Evolutionary conservation across 2,888 invertebrate genomes (phyloP), one percentile per base, ranked within the genome.

Genomic region (Acleris sparsana): DNA sequence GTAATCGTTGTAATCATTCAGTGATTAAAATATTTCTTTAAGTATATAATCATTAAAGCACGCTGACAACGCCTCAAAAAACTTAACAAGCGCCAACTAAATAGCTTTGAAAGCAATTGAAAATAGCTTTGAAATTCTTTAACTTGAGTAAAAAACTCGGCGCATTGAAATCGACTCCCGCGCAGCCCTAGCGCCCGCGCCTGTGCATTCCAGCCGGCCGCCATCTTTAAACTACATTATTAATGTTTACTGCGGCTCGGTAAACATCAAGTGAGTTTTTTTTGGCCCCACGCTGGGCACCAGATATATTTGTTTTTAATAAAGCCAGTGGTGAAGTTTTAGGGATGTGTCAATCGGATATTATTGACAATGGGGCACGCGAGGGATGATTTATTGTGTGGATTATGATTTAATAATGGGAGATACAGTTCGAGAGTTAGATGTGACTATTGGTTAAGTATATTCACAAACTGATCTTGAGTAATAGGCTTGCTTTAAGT

Each of bases 181-280:
- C 79, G 72, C 83, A 80, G 75, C 83, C 75, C 84, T 84, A 82
- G 75, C 76, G 83, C 90, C 75, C 39, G 39, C 39, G 39, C 39
- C 39, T 39, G 39, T 75, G 84, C 92, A 91, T 92, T 90, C 92
- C 91, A 75, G 71, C 63, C 73, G 73, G 79, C 82, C 84, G 92
- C 90, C 91, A 91, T 91, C 87, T 92, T 92, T 85, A 87, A 87
- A 88, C 85, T 90, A 88, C 89, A 91, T 91, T 89, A 91, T 90
- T 89, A 90, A 90, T 89, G 90, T 88, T 83, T 80, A 83, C 87
- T 79, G 77, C 74, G 75, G 82, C 81, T 80, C 84, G 80, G 83
- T 85, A 81, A 84, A 84, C 87, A 78, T 75, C 79, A 79, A 74
- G 75, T 73, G 72, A 75, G 74, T 75, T 75, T 83, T n/a, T 86